Conservation (phyloP, 1,140 invertebrate species). For the Diachasmimorpha longicaudata region DNA sequence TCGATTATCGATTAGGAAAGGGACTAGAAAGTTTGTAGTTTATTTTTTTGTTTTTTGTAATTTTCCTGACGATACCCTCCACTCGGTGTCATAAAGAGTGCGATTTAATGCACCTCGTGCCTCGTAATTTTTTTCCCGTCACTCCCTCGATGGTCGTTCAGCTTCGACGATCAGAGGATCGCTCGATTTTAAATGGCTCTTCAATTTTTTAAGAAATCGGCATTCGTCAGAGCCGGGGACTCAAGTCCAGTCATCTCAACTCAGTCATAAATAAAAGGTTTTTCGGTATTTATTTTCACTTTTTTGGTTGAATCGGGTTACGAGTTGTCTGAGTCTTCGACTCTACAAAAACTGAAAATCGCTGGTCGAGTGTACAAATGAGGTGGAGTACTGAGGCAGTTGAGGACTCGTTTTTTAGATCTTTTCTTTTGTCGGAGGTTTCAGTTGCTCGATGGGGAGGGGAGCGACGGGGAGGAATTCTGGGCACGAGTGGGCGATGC, state of each 20-base stretch:
- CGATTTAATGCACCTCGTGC: too few species aligned
- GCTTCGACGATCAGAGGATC: not conserved
- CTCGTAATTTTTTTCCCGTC: not conserved
- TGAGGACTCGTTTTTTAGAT: not conserved
- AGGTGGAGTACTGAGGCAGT: not conserved
- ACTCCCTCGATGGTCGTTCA: not conserved
- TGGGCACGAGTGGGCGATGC: conserved; percentile 7
- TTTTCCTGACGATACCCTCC: too few species aligned
- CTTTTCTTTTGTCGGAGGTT: not conserved
- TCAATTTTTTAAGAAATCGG: not conserved
- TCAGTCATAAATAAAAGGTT: not conserved
- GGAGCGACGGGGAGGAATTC: not conserved
- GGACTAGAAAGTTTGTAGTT: too few species aligned
- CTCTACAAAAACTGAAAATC: not conserved
- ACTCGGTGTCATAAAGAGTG: too few species aligned
- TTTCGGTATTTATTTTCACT: not conserved
- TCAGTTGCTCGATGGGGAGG: not conserved
- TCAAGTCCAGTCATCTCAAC: not conserved
- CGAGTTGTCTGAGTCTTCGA: not conserved
- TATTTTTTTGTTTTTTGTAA: too few species aligned
- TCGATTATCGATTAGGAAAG: too few species aligned
- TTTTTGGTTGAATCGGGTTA: not conserved
- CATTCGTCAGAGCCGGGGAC: not conserved
- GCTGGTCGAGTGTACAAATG: not conserved
- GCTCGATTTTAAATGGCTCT: not conserved